Percentiles rank a stretch among this genome's conserved stretches.
Conservation (phyloP, 2,888 invertebrate genomes). For the Beris chalybata region DNA sequence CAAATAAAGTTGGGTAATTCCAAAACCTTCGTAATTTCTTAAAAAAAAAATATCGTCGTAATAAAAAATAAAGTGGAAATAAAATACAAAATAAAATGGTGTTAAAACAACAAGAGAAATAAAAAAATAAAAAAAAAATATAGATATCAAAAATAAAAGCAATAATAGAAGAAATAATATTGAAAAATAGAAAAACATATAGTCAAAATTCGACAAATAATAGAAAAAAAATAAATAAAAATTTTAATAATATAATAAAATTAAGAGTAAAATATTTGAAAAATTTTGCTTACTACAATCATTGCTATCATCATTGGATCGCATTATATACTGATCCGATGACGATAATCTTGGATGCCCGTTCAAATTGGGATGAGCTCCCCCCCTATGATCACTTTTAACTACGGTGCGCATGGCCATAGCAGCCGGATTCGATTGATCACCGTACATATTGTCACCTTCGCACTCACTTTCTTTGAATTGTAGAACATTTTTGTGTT, state of each 20-base stretch:
- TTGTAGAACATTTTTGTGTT: conserved; percentile 91
- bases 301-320: conserved; percentile 59
- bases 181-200: conserved; percentile 30
- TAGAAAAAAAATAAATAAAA: conserved; percentile 32
- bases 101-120: too few species aligned
- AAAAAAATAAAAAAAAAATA: not conserved
- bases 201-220: conserved; percentile 39
- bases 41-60: too few species aligned
- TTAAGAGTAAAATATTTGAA: conserved; percentile 25
- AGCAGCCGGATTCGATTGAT: conserved; percentile 59
- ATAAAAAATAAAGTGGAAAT: too few species aligned
- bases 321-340: conserved; percentile 59
- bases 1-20: too few species aligned
- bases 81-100: too few species aligned
- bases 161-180: too few species aligned
- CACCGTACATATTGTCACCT: conserved; percentile 59
- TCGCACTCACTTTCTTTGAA: conserved; percentile 95
- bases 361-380: conserved; percentile 59
- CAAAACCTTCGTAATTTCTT: too few species aligned
- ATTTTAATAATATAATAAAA: conserved; percentile 34
- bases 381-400: conserved; percentile 59
- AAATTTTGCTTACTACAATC: conserved; percentile 58
- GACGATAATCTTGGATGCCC: conserved; percentile 59
- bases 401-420: conserved; percentile 59
- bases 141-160: too few species aligned